Conservation (phyloP, 2,797 vertebrate genomes). For the Brachymystax lenok region DNA sequence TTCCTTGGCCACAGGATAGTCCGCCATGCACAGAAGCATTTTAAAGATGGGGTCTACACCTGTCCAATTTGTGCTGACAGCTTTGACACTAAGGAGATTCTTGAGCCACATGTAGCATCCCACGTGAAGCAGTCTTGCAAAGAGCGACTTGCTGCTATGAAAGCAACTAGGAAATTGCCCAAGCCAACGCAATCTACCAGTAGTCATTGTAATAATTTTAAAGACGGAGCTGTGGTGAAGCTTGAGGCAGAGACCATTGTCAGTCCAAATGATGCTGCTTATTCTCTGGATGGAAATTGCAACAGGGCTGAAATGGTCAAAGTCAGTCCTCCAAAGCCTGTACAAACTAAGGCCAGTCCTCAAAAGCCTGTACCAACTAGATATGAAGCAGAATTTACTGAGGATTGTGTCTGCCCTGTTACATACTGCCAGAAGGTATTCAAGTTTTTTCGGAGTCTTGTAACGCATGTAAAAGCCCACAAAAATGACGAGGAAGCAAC, state of each 20-base stretch:
- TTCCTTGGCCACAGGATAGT: conserved; percentile 98
- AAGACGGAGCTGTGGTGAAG: conserved; percentile 71
- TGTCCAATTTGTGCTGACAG: conserved; percentile 97
- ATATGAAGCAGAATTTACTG: conserved; percentile 84
- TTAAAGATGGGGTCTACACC: conserved; percentile 95
- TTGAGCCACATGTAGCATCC: conserved; percentile 96
- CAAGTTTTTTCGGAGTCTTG: conserved; percentile 98
- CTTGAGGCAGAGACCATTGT: conserved; percentile 83
- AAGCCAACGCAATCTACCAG: conserved; percentile 75
- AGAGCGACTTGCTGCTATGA: conserved; percentile 96
- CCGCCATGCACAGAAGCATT: conserved; percentile 97
- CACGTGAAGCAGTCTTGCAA: conserved; percentile 99
- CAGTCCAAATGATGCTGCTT: conserved; percentile 70
- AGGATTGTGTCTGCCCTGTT: conserved; percentile 86
- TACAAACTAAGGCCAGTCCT: conserved; percentile 39
- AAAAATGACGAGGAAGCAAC: conserved; percentile 95
- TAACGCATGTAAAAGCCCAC: conserved; percentile 94
- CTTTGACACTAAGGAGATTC: conserved; percentile 92
- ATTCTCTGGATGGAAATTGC: conserved; percentile 83
- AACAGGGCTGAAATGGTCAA: conserved; percentile 44
- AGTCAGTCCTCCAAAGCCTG: conserved; percentile 4
- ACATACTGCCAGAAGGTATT: conserved; percentile 96
- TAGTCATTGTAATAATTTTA: conserved; percentile 63
- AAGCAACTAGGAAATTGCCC: conserved; percentile 85
- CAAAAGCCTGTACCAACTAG: conserved; percentile 78